Conservation (phyloP, 64 coral and sea anemone species). For the Stichodactyla mertensii region DNA sequence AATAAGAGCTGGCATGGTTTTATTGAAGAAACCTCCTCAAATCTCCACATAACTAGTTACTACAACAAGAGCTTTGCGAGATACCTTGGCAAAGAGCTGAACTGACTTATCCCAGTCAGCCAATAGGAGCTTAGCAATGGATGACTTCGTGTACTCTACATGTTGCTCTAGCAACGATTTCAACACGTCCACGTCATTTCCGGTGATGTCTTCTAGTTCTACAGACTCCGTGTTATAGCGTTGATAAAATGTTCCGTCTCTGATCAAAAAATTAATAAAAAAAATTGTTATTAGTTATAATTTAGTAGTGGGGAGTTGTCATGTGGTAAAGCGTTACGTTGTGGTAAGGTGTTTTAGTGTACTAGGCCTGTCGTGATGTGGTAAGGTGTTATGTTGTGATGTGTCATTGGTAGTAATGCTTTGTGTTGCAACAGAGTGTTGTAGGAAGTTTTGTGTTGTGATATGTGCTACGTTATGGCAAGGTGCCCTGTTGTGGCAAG, state of each 20-base stretch:
- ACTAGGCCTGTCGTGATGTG: not conserved
- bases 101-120: constrained; percentile 56
- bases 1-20: no score
- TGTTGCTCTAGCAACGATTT: constrained; percentile 73
- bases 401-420: not conserved
- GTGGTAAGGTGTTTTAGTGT: not conserved
- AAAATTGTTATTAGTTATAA: not conserved
- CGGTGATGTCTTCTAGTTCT: constrained; percentile 64
- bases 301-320: no score
- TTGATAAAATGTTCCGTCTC: constrained; percentile 44
- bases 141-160: constrained; percentile 52
- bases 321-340: not conserved
- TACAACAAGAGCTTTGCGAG: not conserved
- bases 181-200: constrained; percentile 49
- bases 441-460: not conserved
- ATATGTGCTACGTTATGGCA: not conserved
- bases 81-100: not conserved
- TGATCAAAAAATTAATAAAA: not conserved
- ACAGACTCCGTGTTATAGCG: constrained; percentile 69
- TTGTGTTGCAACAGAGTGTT: not conserved
- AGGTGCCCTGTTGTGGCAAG: not conserved
- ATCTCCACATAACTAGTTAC: not conserved
- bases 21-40: no score
- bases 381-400: not conserved
- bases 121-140: constrained; percentile 65